Base-by-base conservation (phyloP, 2,888 invertebrate genomes). In the Zygothrica quintamaculata region DNA sequence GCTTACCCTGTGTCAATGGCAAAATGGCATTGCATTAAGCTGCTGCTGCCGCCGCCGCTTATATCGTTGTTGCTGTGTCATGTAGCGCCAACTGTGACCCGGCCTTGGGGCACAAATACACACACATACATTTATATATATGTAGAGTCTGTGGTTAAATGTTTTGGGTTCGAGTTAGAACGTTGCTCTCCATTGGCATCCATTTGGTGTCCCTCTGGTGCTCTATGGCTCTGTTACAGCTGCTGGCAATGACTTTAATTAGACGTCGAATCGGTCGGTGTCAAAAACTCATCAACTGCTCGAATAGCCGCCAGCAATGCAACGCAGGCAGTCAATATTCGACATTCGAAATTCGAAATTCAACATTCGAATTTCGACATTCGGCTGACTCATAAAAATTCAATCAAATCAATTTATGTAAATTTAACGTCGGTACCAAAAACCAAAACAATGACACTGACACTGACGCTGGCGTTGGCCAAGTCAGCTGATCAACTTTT, bases 361-460 rank as follows among this genome's bases (percentile, higher is more conserved):
- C n/a, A n/a, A n/a, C n/a, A n/a, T n/a, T n/a, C n/a, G n/a, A n/a
- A n/a, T n/a, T n/a, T n/a, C n/a, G 18, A 40, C n/a, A 25, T 34
- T 15, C 26, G 37, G 48, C 13, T 59, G 66, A 82, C 85, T 88
- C 84, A 89, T 89, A 88, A 90, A 89, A 90, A 90, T 90, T 89
- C 89, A 89, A 90, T 90, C 90, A 90, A 90, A 90, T 90, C 90
- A 90, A 90, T 90, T 90, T 90, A 90, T 90, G 90, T 87, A 90
- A 90, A 90, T 90, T 90, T 89, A 89, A 90, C 89, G 88, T 82
- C 69, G 56, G 52, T 44, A 34, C 53, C 18, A 46, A 39, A 56
- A n/a, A n/a, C n/a, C 51, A 36, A 50, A 67, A 69, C 62, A 55
- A 57, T 65, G 31, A 43, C 56, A 59, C 43, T 47, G 60, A 48